Evolutionary conservation across 2,113 vertebrate genomes (phyloP).

Genomic region (Lasiurus borealis): DNA sequence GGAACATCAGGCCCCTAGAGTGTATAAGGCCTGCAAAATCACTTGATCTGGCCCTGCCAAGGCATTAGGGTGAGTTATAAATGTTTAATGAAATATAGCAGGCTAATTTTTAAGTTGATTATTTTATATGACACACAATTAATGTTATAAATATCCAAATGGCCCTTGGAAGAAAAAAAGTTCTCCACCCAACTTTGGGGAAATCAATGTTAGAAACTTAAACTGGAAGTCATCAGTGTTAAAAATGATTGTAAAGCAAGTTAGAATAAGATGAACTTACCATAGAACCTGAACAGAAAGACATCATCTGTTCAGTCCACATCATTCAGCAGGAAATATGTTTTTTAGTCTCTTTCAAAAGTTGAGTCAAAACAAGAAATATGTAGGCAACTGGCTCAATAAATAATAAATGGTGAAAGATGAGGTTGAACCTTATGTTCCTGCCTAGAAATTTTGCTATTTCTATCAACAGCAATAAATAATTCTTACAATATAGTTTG

Average conservation of each 20-base stretch:
- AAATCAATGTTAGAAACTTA: not conserved
- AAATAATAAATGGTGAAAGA: not conserved
- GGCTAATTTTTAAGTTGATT: no score
- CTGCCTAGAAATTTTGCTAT: not conserved
- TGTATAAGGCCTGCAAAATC: no score
- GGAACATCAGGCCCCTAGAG: no score
- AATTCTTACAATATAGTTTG: not conserved
- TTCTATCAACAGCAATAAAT: not conserved
- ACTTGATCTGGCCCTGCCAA: no score
- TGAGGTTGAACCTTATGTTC: not conserved
- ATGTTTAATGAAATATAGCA: no score
- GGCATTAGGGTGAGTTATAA: no score
- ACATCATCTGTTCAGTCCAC: not conserved
- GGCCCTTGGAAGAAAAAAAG: no score
- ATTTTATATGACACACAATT: no score
- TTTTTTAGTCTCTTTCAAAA: not conserved
- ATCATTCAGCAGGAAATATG: not conserved
- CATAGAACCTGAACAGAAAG: not conserved
- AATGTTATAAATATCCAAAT: no score
- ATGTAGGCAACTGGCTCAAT: not conserved
- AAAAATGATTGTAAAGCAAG: not conserved
- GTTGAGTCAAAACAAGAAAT: not conserved
- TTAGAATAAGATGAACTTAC: not conserved
- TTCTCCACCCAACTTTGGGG: not conserved
- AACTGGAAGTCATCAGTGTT: not conserved